A percentile compares a stretch with the other conserved stretches of the same genome.
Evolutionary conservation across 2,888 invertebrate species (phyloP).

Genomic region (Melipona bicolor): DNA sequence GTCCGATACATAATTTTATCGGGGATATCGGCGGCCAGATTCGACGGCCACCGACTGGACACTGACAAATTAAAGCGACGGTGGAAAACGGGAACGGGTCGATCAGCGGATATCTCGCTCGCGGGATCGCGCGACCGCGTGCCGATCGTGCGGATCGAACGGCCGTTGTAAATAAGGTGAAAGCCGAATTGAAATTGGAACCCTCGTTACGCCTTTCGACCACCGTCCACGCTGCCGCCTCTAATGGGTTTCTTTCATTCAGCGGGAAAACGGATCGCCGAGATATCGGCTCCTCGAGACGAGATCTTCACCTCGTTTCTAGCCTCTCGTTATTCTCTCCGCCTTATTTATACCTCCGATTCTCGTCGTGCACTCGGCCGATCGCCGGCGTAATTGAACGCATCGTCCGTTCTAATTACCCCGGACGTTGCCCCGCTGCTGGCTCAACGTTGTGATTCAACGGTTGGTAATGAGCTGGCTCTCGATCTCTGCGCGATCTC

Average conservation of each 20-base stretch:
- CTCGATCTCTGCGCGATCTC: not conserved
- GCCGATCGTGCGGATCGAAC: constrained; percentile 42
- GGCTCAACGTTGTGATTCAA: not conserved
- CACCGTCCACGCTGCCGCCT: constrained; percentile 13
- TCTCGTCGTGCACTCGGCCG: not conserved
- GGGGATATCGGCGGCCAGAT: constrained; percentile 12
- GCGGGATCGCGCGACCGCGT: constrained; percentile 28
- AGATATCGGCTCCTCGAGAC: not conserved
- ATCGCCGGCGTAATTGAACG: constrained; percentile 16
- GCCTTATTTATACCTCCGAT: constrained; percentile 7
- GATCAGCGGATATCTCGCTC: constrained; percentile 31
- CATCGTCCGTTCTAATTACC: not conserved
- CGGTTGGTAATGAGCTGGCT: not conserved
- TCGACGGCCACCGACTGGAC: constrained; percentile 22
- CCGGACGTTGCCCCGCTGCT: not conserved
- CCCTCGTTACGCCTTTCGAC: constrained; percentile 41
- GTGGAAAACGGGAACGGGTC: constrained; percentile 24
- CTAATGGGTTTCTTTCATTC: constrained; percentile 7
- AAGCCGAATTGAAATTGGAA: constrained; percentile 40
- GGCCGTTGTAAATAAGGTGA: constrained; percentile 48
- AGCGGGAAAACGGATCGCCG: constrained; percentile 5
- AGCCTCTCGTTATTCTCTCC: constrained; percentile 2
- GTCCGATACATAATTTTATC: constrained; percentile 49
- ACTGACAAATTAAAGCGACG: constrained; percentile 44
- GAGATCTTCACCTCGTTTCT: constrained; percentile 15